A percentile compares a stretch with the other conserved stretches of the same genome.
These are phyloP conservation scores for Metallyticus violacea DNA, from an alignment of 2,888 invertebrate species.

Conservation along the genomic window DNA sequence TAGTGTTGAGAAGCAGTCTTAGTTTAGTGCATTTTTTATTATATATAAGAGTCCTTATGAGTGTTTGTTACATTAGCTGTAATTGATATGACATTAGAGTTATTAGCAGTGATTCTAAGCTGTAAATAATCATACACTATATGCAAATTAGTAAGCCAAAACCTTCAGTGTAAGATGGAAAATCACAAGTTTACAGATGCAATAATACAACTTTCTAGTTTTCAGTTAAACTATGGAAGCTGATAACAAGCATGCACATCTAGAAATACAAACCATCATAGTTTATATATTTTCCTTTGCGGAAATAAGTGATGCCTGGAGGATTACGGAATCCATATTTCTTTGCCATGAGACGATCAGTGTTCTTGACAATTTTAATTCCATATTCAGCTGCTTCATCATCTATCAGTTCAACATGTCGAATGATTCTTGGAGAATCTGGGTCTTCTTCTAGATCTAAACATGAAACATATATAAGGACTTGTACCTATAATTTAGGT, in stretches of 20 bases:
- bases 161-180: too few species aligned
- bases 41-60: too few species aligned
- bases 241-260: background rate
- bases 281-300: constrained; percentile 85
- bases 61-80: too few species aligned
- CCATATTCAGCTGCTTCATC: constrained; percentile 91
- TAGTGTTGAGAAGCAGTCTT: too few species aligned
- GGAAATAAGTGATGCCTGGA: constrained; percentile 87
- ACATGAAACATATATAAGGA: constrained; percentile 18
- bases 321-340: constrained; percentile 88
- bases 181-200: background rate
- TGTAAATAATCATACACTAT: too few species aligned
- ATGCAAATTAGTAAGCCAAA: too few species aligned
- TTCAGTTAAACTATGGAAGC: too few species aligned
- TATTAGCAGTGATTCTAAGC: too few species aligned
- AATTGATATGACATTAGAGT: too few species aligned
- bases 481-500: background rate
- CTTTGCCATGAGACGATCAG: constrained; percentile 87
- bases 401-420: constrained; percentile 86
- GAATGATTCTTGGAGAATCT: constrained; percentile 72
- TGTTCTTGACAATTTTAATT: constrained; percentile 84
- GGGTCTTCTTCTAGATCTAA: constrained; percentile 80
- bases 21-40: too few species aligned
- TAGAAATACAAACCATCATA: constrained; percentile 62
- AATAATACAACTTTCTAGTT: too few species aligned